These are phyloP conservation scores for Ciconia stormi DNA, from an alignment of 2,113 vertebrate species.

Conservation along the genomic window DNA sequence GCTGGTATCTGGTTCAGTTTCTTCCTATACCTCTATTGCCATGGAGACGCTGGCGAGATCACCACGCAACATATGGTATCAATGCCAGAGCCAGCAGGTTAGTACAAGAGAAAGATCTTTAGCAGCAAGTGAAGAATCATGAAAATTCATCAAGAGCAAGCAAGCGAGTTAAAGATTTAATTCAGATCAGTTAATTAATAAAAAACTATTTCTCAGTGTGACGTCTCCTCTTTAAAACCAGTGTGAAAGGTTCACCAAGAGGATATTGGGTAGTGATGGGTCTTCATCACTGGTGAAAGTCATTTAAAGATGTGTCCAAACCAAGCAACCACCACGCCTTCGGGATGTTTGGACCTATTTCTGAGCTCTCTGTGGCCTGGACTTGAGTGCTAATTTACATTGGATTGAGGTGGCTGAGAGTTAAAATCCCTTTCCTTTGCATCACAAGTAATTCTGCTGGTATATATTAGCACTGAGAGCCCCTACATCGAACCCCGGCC, in stretches of 20 bases:
- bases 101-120: not conserved
- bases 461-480: not conserved
- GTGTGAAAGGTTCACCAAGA: not conserved
- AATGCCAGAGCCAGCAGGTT: not conserved
- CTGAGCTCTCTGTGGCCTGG: not conserved
- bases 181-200: not conserved
- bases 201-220: not conserved
- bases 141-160: not conserved
- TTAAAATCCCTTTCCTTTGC: not conserved
- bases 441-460: not conserved
- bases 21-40: not conserved
- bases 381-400: not conserved
- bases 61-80: rapidly evolving
- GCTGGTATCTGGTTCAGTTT: not conserved
- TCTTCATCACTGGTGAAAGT: not conserved
- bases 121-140: not conserved
- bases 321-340: not conserved
- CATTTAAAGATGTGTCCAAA: not conserved
- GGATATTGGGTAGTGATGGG: not conserved
- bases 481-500: not conserved
- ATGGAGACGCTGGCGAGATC: not conserved
- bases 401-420: not conserved
- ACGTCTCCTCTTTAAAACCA: not conserved
- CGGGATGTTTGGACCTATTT: not conserved
- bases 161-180: not conserved